phyloP scores from a whole-genome alignment of 2,113 vertebrate species.

The Vombatus ursinus region DNA sequence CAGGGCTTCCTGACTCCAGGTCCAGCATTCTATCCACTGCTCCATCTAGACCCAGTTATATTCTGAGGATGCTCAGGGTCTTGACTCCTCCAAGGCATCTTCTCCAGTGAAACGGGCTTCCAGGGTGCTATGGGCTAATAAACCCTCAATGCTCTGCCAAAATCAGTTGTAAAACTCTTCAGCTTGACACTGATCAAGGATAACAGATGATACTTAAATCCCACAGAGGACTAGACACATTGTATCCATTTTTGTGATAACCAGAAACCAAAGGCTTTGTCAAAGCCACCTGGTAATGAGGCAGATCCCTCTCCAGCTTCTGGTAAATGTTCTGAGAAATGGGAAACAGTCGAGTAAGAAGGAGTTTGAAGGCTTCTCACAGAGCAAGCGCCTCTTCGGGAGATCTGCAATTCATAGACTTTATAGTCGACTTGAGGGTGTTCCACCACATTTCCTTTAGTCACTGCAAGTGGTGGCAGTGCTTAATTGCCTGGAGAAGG shows the following conservation, averaged over 20 bases:
- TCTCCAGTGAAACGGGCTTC: slow-evolving; percentile 39
- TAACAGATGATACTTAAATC: slow-evolving; percentile 59
- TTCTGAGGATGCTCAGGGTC: slow-evolving; percentile 20
- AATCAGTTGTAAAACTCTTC: slow-evolving; percentile 66
- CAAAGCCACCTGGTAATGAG: slow-evolving; percentile 56
- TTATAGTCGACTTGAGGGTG: slow-evolving; percentile 51
- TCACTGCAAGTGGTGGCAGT: slow-evolving; percentile 49
- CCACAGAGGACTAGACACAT: slow-evolving; percentile 55
- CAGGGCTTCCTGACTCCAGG: neutral
- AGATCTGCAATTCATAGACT: slow-evolving; percentile 51
- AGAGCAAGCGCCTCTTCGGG: slow-evolving; percentile 26
- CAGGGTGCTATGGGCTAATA: slow-evolving; percentile 54
- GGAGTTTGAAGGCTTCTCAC: slow-evolving; percentile 49
- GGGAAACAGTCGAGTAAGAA: slow-evolving; percentile 36
- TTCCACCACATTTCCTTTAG: slow-evolving; percentile 59
- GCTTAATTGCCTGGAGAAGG: slow-evolving; percentile 61
- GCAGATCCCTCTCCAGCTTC: slow-evolving; percentile 42
- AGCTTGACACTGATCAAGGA: slow-evolving; percentile 66
- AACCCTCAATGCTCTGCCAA: slow-evolving; percentile 61
- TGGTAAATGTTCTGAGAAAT: slow-evolving; percentile 69
- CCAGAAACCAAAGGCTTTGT: slow-evolving; percentile 66
- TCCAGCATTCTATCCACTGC: neutral
- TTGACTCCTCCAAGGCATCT: slow-evolving; percentile 57
- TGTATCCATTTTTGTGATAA: slow-evolving; percentile 68
- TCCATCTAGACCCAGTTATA: neutral